Percentiles rank a stretch among this genome's conserved stretches.
Conservation (phyloP, 2,797 vertebrate species). For the Lophotriccus pileatus region DNA sequence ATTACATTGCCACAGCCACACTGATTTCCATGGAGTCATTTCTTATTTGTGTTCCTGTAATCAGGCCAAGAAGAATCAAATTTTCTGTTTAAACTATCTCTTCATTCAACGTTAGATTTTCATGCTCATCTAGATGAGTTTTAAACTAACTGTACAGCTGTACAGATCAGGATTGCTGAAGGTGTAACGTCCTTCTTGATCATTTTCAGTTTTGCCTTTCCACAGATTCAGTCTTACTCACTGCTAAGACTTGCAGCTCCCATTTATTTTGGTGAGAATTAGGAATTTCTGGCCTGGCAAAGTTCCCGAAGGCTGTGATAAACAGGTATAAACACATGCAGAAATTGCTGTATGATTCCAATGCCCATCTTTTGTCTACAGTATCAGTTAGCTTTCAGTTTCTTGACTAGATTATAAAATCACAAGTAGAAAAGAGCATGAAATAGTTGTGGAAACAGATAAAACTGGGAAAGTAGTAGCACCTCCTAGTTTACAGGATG, state of each 20-base stretch:
- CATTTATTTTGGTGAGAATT: background rate
- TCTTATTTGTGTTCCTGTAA: background rate
- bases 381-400: background rate
- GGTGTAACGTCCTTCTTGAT: background rate
- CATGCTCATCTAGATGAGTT: background rate
- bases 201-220: background rate
- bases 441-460: background rate
- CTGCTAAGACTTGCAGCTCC: background rate
- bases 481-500: background rate
- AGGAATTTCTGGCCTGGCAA: background rate
- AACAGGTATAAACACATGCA: background rate
- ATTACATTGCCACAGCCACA: background rate
- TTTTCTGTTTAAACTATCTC: background rate
- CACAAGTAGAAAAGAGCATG: background rate
- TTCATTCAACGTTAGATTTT: background rate
- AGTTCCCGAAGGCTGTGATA: background rate
- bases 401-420: background rate
- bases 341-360: background rate
- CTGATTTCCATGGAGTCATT: background rate
- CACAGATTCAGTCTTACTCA: background rate
- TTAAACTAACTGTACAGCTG: background rate
- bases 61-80: background rate
- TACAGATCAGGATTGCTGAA: constrained; percentile 62
- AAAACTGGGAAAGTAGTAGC: background rate
- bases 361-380: too few species aligned